Conservation (phyloP, 2,113 vertebrate genomes). For the Herpetotheres cachinnans region DNA sequence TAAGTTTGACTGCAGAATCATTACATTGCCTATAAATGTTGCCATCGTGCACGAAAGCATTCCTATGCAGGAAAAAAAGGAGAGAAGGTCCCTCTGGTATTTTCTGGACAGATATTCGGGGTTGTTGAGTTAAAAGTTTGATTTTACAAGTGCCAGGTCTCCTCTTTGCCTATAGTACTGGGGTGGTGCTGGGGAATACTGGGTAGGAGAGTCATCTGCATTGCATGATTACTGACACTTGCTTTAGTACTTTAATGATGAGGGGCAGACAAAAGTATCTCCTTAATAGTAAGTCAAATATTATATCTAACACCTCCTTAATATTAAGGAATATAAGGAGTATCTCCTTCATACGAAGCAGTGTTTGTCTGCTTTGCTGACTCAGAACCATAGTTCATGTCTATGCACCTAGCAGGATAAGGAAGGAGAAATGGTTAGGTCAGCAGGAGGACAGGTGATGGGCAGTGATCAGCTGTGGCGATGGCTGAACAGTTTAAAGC, state of each 20-base stretch:
- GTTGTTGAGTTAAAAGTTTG: background rate
- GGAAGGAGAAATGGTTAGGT: background rate
- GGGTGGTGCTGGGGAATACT: background rate
- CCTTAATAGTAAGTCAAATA: background rate
- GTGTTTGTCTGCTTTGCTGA: background rate
- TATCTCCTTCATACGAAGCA: background rate
- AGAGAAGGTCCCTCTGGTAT: background rate
- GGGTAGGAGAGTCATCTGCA: rapidly evolving
- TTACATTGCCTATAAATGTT: background rate
- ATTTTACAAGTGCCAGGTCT: background rate
- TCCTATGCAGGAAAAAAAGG: background rate
- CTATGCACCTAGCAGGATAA: background rate
- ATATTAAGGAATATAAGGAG: background rate
- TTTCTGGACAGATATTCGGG: background rate
- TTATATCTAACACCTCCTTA: background rate
- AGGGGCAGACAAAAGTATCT: background rate
- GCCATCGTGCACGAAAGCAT: background rate
- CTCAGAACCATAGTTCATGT: background rate
- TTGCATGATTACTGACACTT: background rate
- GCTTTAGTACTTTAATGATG: background rate
- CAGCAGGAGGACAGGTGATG: background rate
- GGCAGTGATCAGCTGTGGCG: background rate
- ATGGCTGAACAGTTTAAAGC: background rate
- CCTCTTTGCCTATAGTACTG: rapidly evolving
- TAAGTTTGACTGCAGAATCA: constrained; percentile 11